These are phyloP conservation scores for Babyrousa celebensis DNA, from an alignment of 2,797 vertebrate genomes.

Conservation along the genomic window DNA sequence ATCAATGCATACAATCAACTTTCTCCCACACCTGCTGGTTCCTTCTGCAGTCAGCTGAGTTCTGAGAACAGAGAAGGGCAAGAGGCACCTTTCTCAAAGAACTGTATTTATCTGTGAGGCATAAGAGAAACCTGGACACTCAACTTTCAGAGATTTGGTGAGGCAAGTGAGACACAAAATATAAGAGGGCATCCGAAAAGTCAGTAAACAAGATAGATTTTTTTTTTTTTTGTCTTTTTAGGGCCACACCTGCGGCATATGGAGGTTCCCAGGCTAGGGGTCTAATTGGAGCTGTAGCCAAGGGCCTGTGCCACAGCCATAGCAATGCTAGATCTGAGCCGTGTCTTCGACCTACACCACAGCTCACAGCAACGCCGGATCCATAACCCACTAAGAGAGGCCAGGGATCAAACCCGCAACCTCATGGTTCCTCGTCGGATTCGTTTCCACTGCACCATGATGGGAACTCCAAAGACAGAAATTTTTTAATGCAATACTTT, in stretches of 20 bases:
- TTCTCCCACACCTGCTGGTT: background rate
- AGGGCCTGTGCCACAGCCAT: too few relatives aligned
- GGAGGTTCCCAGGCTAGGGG: too few relatives aligned
- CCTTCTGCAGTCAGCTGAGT: background rate
- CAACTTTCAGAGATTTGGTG: background rate
- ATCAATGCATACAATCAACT: background rate
- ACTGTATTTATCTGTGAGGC: background rate
- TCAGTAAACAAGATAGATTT: background rate
- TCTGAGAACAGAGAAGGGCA: background rate
- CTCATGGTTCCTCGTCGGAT: too few relatives aligned
- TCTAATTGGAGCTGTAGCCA: too few relatives aligned
- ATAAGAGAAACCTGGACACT: background rate
- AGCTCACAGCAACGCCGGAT: too few relatives aligned
- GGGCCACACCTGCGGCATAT: too few relatives aligned
- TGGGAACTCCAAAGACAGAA: background rate
- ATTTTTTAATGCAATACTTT: background rate
- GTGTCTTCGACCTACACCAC: too few relatives aligned
- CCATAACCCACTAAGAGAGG: too few relatives aligned
- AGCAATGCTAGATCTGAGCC: too few relatives aligned
- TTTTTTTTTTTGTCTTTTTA: background rate
- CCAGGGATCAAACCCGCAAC: too few relatives aligned
- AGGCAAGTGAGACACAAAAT: background rate
- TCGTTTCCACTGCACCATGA: too few relatives aligned
- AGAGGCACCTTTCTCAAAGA: background rate
- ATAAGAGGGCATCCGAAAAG: background rate